These are phyloP conservation scores for Drosophila burlai DNA, from an alignment of 1,140 invertebrate genomes.

Conservation along the genomic window DNA sequence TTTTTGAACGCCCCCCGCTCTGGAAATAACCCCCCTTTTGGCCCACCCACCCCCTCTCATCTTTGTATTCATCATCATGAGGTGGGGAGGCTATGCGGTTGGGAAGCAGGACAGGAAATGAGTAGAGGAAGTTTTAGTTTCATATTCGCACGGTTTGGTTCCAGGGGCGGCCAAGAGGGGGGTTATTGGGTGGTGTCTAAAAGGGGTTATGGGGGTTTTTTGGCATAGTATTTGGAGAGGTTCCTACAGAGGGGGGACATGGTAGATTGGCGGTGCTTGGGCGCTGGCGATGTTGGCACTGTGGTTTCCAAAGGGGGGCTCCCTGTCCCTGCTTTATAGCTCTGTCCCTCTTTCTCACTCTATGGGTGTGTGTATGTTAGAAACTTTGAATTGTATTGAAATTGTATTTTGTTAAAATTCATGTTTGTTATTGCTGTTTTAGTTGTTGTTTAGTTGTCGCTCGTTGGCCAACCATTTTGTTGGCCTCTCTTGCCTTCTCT, in stretches of 20 bases:
- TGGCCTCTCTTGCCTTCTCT: slow-evolving; percentile 54
- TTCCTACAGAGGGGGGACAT: slow-evolving; percentile 2
- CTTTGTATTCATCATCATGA: slow-evolving; percentile 53
- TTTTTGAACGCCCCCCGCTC: slow-evolving; percentile 53
- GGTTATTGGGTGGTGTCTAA: slow-evolving; percentile 1
- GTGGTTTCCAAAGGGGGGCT: slow-evolving; percentile 37
- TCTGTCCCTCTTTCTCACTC: slow-evolving; percentile 7
- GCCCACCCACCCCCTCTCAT: neutral
- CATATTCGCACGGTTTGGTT: slow-evolving; percentile 60
- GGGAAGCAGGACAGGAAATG: slow-evolving; percentile 68
- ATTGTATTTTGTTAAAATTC: slow-evolving; percentile 85
- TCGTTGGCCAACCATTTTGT: slow-evolving; percentile 82
- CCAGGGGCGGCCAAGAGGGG: neutral
- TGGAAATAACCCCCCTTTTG: neutral
- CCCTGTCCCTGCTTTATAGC: neutral
- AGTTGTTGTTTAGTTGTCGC: slow-evolving; percentile 67
- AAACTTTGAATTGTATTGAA: slow-evolving; percentile 85
- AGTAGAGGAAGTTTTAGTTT: slow-evolving; percentile 84
- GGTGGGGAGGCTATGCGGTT: slow-evolving; percentile 40
- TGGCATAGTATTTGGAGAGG: slow-evolving; percentile 12
- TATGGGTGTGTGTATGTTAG: slow-evolving; percentile 59
- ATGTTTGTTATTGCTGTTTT: slow-evolving; percentile 79
- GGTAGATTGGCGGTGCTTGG: slow-evolving; percentile 43
- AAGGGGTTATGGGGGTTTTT: neutral
- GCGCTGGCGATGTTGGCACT: slow-evolving; percentile 69